Conservation (phyloP, 1,140 invertebrate species). For the Elymnias hypermnestra region DNA sequence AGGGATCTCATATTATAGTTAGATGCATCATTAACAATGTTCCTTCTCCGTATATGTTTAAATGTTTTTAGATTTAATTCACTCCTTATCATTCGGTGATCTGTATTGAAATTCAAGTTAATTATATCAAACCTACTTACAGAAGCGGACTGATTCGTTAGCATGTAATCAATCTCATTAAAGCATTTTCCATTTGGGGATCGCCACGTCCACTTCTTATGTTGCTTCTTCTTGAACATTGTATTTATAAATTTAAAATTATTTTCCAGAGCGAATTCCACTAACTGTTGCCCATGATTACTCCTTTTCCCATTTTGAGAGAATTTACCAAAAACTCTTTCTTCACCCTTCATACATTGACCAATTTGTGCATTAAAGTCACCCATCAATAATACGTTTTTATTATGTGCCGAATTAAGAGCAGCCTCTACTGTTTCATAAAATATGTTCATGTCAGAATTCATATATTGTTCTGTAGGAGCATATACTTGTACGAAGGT, state of each 20-base stretch:
- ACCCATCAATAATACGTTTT: slow-evolving; percentile 6
- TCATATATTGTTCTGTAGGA: not conserved
- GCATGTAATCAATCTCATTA: slow-evolving; percentile 13
- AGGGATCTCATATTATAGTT: not conserved
- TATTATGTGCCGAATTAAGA: slow-evolving; percentile 2
- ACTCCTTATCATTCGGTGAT: slow-evolving; percentile 4
- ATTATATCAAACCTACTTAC: not conserved
- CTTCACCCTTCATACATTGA: slow-evolving; percentile 11
- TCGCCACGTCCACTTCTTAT: slow-evolving; percentile 17
- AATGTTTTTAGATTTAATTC: not conserved
- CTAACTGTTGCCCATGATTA: slow-evolving; percentile 10
- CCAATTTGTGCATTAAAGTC: slow-evolving; percentile 24
- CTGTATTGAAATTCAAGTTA: slow-evolving; percentile 4
- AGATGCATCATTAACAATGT: not conserved
- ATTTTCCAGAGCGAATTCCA: slow-evolving; percentile 17
- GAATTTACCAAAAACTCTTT: slow-evolving; percentile 11
- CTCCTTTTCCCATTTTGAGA: slow-evolving; percentile 18
- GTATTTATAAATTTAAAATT: slow-evolving; percentile 12
- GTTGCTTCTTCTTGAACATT: slow-evolving; percentile 13
- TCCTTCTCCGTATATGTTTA: not conserved
- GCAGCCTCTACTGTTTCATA: slow-evolving; percentile 8
- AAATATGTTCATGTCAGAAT: slow-evolving; percentile 10
- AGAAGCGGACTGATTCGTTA: not conserved
- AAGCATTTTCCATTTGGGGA: slow-evolving; percentile 6
- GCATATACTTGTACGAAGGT: not conserved